These are phyloP conservation scores for Otus sunia DNA, from an alignment of 2,113 vertebrate species.

Conservation along the genomic window DNA sequence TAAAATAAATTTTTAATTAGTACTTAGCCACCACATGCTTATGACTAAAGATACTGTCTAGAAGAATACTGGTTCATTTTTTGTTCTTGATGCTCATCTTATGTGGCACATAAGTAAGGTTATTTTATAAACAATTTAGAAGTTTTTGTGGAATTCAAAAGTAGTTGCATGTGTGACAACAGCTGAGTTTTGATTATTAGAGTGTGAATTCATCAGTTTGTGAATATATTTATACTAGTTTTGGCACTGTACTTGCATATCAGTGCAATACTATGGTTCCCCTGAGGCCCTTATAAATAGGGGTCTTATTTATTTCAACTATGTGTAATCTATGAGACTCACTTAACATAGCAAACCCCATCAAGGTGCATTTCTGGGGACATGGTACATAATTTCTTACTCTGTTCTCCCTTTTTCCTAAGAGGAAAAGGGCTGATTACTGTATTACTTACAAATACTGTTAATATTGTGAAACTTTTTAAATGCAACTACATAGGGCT, in stretches of 20 bases:
- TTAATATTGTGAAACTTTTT: not conserved
- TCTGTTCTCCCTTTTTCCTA: not conserved
- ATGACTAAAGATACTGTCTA: not conserved
- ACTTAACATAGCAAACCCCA: not conserved
- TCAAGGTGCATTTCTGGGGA: not conserved
- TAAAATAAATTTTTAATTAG: not conserved
- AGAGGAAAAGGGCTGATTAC: not conserved
- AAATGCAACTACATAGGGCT: not conserved
- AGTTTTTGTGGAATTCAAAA: not conserved
- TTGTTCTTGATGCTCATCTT: not conserved
- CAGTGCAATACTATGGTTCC: not conserved
- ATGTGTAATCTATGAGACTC: not conserved
- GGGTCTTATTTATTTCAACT: not conserved
- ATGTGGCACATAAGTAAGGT: not conserved
- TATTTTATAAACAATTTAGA: not conserved
- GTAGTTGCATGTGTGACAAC: not conserved
- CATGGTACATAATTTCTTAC: not conserved
- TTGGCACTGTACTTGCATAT: not conserved
- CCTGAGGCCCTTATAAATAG: not conserved
- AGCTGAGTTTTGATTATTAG: not conserved
- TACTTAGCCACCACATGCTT: too few species aligned
- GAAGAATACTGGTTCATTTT: not conserved
- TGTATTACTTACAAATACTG: not conserved
- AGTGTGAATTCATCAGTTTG: not conserved
- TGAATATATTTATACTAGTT: not conserved